These are phyloP conservation scores for Probaryconus sp. DNA, from an alignment of 1,140 invertebrate species.

Conservation along the genomic window DNA sequence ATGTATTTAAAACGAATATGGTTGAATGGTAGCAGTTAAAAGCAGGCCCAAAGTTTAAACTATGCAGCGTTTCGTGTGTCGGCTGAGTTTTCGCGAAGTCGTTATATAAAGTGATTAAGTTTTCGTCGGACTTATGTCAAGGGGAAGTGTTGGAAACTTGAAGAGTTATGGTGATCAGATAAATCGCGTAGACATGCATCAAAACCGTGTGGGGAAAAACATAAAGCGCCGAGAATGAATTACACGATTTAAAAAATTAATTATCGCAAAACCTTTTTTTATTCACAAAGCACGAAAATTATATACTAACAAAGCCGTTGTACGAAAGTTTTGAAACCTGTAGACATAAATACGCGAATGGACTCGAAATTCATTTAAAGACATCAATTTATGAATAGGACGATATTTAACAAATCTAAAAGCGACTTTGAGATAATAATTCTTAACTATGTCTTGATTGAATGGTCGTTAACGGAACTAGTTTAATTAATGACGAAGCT, in stretches of 20 bases:
- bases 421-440: slow-evolving; percentile 47
- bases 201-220: no score
- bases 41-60: slow-evolving; percentile 54
- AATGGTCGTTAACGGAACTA: slow-evolving; percentile 54
- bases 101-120: slow-evolving; percentile 73
- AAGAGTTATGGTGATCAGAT: slow-evolving; percentile 16
- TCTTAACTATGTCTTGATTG: slow-evolving; percentile 55
- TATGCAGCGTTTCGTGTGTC: slow-evolving; percentile 56
- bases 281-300: no score
- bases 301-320: no score
- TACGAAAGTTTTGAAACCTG: no score
- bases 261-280: no score
- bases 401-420: slow-evolving; percentile 35
- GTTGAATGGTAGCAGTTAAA: no score
- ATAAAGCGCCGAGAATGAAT: no score
- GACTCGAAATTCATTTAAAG: slow-evolving; percentile 13
- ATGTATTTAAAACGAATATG: slow-evolving; percentile 16
- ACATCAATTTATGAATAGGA: slow-evolving; percentile 23
- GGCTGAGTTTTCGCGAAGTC: slow-evolving; percentile 63
- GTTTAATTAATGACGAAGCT: slow-evolving; percentile 56
- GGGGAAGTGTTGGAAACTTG: slow-evolving; percentile 18
- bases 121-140: slow-evolving; percentile 46
- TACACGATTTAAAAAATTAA: no score
- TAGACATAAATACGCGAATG: slow-evolving; percentile 4
- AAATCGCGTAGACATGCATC: no score